Evolutionary conservation across 37 sponge, comb jelly and placozoan species (phyloP).

Genomic region (Ephydatia muelleri): DNA sequence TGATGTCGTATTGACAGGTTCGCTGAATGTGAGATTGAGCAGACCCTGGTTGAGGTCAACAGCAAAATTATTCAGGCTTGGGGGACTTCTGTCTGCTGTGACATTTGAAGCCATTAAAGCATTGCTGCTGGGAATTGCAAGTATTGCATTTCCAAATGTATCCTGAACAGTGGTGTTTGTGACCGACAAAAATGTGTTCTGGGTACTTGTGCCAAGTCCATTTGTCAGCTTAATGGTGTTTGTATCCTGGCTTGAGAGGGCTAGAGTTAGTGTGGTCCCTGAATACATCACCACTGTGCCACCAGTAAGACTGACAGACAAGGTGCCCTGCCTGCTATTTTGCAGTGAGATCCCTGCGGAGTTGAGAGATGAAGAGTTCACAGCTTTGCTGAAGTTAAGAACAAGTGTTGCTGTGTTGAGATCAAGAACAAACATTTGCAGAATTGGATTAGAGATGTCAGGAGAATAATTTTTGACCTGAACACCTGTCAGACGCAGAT

Average conservation of each 20-base stretch:
- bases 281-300: conserved; percentile 22
- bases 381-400: conserved; percentile 86
- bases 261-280: conserved; percentile 46
- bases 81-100: conserved; percentile 50
- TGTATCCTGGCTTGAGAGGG: conserved; percentile 48
- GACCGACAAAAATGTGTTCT: conserved; percentile 65
- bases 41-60: conserved; percentile 64
- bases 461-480: conserved; percentile 44
- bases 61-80: conserved; percentile 42
- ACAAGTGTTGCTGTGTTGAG: conserved; percentile 61
- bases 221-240: conserved; percentile 64
- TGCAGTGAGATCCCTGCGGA: conserved; percentile 65
- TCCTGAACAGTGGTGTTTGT: conserved; percentile 61
- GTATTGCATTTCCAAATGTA: conserved; percentile 50
- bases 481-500: conserved; percentile 32
- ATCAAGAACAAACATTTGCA: conserved; percentile 61
- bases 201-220: conserved; percentile 41
- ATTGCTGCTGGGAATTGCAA: conserved; percentile 38
- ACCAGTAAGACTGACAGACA: conserved; percentile 15
- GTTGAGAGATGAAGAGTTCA: conserved; percentile 50
- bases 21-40: conserved; percentile 80
- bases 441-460: conserved; percentile 64
- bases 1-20: conserved; percentile 55
- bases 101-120: conserved; percentile 37
- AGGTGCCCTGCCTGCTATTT: conserved; percentile 34